Base-by-base conservation (phyloP, 2,888 invertebrate genomes). In the Silvanus unidentatus region DNA sequence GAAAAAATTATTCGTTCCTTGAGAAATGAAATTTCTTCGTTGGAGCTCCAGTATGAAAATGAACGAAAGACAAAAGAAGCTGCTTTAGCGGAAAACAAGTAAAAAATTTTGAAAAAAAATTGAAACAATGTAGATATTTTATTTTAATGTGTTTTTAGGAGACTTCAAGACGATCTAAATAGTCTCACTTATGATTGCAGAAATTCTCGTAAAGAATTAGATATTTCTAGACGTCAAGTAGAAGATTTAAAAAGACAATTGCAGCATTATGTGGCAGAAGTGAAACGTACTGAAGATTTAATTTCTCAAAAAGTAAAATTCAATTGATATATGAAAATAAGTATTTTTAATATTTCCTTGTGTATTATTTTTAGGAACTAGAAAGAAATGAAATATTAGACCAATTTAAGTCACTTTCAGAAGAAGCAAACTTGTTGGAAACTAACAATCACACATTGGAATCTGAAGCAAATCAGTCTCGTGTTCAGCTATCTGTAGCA, bases 351-450 rank as follows among this genome's bases (percentile, higher is more conserved):
- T 28, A 28, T 28, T 28, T 28, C 10, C 10, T 28, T 10, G 28
- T n/a, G n/a, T n/a, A n/a, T n/a, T n/a, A n/a, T 29, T 42, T 29
- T 44, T 73, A 88, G 81, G 89, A 89, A 72, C 79, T 80, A 48
- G 88, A 89, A 71, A 77, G 88, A 45, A 81, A 82, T 46, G 87
- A 88, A 65, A 82, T 90, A 81, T 65, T 89, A 57, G 87, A 88
- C 62, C 85, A 88, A 56, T 89, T 86, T 71, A 81, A 83, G 49
- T 83, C 81, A 63, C 73, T 90, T 15, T 86, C 85, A 42, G 77
- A 85, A 48, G 88, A 89, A 71, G 88, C 88, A 2, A 84, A 83
- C 40, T 76, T 81, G 47, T 71, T 89, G 50, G 88, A 88, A 72
- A 86, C 79, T 55, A 88, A 81, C 52, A 89, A 89, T 68, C 86